Evolutionary conservation across 2,113 vertebrate genomes (phyloP).

Genomic region (Myotis davidii): DNA sequence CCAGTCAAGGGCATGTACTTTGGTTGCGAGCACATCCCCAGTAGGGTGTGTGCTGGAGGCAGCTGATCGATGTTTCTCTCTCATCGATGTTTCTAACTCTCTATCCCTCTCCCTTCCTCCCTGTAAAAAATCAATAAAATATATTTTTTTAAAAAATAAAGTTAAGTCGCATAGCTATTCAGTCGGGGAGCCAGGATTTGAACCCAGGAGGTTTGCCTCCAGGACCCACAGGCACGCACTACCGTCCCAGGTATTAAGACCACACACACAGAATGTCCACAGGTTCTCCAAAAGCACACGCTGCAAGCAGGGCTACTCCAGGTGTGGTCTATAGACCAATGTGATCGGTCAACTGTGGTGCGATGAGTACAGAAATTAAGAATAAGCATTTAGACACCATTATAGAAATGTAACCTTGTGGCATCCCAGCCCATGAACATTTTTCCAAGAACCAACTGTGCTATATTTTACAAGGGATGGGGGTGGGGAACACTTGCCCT

Average conservation of each 20-base stretch:
- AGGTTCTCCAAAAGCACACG: not conserved
- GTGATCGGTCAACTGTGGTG: not conserved
- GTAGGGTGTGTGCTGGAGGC: no score
- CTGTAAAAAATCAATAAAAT: no score
- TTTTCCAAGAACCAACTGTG: not conserved
- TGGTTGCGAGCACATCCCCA: no score
- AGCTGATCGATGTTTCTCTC: no score
- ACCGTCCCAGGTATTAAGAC: not conserved
- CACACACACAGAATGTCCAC: not conserved
- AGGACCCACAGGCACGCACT: not conserved
- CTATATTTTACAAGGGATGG: not conserved
- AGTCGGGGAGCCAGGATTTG: not conserved
- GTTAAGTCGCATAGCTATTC: not conserved
- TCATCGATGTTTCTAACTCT: no score
- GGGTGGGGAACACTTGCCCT: not conserved
- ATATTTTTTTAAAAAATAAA: not conserved
- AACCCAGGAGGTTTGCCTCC: not conserved
- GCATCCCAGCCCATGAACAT: not conserved
- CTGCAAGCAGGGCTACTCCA: not conserved
- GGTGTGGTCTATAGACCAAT: not conserved
- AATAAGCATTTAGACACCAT: not conserved
- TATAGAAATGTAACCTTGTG: not conserved
- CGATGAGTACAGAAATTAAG: not conserved
- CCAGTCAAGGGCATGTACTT: no score
- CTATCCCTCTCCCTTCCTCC: no score